Evolutionary conservation across 1,140 invertebrate species (phyloP).

Genomic region (Hyposmocoma kahamanoa): DNA sequence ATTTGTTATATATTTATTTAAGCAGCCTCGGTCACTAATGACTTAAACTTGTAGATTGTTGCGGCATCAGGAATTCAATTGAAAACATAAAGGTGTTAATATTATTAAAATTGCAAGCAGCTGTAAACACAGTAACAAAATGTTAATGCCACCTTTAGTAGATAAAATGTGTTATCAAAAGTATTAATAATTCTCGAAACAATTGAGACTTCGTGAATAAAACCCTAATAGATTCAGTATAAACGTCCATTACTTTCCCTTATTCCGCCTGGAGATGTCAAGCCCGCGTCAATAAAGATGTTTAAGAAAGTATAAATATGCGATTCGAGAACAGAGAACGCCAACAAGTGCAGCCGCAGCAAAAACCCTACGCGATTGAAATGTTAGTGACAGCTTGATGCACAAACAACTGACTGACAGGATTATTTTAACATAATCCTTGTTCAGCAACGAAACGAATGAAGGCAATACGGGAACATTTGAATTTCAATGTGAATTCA

Average conservation of each 20-base stretch:
- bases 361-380: conserved; percentile 67
- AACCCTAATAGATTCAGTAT: conserved; percentile 39
- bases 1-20: conserved; percentile 69
- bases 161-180: conserved; percentile 1
- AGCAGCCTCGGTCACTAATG: conserved; percentile 42
- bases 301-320: conserved; percentile 69
- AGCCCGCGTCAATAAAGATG: conserved; percentile 66
- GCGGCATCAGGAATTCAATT: no score
- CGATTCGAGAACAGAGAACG: conserved; percentile 41
- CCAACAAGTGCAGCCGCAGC: conserved; percentile 49
- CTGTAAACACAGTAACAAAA: no score
- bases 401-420: conserved; percentile 67
- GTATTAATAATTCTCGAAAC: conserved; percentile 6
- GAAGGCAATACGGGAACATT: conserved; percentile 58
- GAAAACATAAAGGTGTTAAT: no score
- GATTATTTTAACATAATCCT: conserved; percentile 72
- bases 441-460: conserved; percentile 63
- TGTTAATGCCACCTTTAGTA: neutral
- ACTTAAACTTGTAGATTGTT: conserved; percentile 3
- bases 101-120: no score
- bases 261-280: conserved; percentile 50
- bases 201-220: conserved; percentile 12
- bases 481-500: conserved; percentile 66
- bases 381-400: conserved; percentile 68
- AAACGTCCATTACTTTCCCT: conserved; percentile 35